These are phyloP conservation scores for Micrastur ruficollis DNA, from an alignment of 2,797 vertebrate genomes.

Conservation along the genomic window DNA sequence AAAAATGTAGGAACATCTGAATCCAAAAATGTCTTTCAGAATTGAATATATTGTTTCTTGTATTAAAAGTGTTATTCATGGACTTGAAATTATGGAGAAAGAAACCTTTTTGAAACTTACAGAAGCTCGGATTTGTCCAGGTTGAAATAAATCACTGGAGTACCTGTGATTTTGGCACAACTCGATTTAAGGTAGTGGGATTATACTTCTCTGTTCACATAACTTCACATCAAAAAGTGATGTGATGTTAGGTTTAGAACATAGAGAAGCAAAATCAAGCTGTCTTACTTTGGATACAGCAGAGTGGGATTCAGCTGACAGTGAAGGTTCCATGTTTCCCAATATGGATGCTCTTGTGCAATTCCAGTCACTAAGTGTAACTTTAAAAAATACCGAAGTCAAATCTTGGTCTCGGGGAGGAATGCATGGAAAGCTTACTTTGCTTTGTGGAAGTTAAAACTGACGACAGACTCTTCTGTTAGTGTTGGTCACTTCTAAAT, in stretches of 20 bases:
- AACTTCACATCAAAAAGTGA: neutral
- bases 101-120: neutral
- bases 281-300: neutral
- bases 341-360: neutral
- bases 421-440: neutral
- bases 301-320: neutral
- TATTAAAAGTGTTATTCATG: neutral
- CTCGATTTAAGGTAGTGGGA: neutral
- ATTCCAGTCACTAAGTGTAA: neutral
- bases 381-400: neutral
- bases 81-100: neutral
- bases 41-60: neutral
- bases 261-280: neutral
- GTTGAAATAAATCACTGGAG: neutral
- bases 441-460: constrained; percentile 10
- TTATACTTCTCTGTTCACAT: neutral
- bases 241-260: neutral
- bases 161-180: neutral
- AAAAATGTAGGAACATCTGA: neutral
- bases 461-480: neutral
- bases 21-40: neutral
- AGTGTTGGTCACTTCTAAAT: neutral
- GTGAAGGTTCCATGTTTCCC: neutral
- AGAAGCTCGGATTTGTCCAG: neutral
- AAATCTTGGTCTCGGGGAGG: neutral